These are phyloP conservation scores for Struthio camelus DNA, from an alignment of 2,113 vertebrate species.

Conservation along the genomic window DNA sequence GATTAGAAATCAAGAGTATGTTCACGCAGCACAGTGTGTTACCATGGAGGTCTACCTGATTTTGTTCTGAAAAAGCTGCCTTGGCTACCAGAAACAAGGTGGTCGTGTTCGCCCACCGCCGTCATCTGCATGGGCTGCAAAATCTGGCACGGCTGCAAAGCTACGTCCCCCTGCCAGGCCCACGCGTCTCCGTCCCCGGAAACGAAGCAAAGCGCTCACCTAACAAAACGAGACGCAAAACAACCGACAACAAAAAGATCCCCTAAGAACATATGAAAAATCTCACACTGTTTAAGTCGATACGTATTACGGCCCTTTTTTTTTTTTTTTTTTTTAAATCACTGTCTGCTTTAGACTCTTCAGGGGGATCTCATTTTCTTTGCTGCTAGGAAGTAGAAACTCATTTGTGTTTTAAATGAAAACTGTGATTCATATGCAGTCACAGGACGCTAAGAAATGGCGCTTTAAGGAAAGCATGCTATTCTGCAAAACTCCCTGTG, in stretches of 20 bases:
- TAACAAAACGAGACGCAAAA: not conserved
- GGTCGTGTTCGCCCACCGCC: accelerated
- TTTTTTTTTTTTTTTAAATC: not conserved
- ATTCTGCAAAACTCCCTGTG: not conserved
- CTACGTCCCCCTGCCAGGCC: not conserved
- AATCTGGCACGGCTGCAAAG: not conserved
- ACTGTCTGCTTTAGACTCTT: constrained; percentile 43
- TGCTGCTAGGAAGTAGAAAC: constrained; percentile 39
- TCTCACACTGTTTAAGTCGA: not conserved
- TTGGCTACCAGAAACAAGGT: not conserved
- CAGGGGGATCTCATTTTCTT: constrained; percentile 34
- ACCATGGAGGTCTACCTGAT: not conserved
- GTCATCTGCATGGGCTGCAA: accelerated
- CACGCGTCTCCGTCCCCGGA: not conserved
- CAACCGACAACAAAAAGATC: not conserved
- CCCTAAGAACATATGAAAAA: not conserved
- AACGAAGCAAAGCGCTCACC: accelerated
- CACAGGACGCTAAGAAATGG: constrained; percentile 28
- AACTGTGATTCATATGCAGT: constrained; percentile 55
- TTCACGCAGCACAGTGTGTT: not conserved
- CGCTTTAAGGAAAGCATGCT: constrained; percentile 23
- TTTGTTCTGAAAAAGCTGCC: not conserved
- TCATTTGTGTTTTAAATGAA: constrained; percentile 66
- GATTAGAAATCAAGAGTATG: not conserved
- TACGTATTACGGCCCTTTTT: constrained; percentile 1